Evolutionary conservation across 2,113 vertebrate species (phyloP).

Genomic region (Zosterops pallidus): DNA sequence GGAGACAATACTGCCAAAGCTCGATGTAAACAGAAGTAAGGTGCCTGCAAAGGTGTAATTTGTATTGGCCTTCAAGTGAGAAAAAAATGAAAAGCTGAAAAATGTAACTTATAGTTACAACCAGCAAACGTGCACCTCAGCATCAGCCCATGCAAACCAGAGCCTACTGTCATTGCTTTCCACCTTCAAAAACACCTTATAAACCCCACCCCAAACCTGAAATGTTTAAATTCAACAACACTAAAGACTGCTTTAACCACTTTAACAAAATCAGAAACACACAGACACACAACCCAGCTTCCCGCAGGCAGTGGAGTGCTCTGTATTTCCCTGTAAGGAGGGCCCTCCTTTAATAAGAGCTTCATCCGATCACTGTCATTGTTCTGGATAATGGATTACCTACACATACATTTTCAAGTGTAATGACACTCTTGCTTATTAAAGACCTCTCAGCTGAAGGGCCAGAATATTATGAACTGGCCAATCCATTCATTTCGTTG

Average conservation of each 20-base stretch:
- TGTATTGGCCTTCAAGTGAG: background rate
- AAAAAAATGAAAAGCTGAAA: slow-evolving; percentile 28
- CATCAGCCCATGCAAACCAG: background rate
- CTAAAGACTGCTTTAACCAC: background rate
- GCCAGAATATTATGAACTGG: slow-evolving; percentile 87
- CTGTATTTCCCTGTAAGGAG: slow-evolving; percentile 38
- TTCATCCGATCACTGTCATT: slow-evolving; percentile 75
- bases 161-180: background rate
- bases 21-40: slow-evolving; percentile 14
- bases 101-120: background rate
- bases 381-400: slow-evolving; percentile 80
- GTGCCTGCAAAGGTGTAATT: background rate
- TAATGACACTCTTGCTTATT: slow-evolving; percentile 86
- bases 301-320: slow-evolving; percentile 8
- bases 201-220: background rate
- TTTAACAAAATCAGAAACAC: slow-evolving; percentile 1
- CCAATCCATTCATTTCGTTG: slow-evolving; percentile 84
- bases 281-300: background rate
- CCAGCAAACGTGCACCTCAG: background rate
- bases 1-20: background rate
- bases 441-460: slow-evolving; percentile 85
- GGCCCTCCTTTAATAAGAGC: slow-evolving; percentile 67
- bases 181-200: background rate
- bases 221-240: background rate
- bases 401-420: slow-evolving; percentile 83